These are phyloP conservation scores for Craniophora ligustri DNA, from an alignment of 2,888 invertebrate species.

Conservation along the genomic window DNA sequence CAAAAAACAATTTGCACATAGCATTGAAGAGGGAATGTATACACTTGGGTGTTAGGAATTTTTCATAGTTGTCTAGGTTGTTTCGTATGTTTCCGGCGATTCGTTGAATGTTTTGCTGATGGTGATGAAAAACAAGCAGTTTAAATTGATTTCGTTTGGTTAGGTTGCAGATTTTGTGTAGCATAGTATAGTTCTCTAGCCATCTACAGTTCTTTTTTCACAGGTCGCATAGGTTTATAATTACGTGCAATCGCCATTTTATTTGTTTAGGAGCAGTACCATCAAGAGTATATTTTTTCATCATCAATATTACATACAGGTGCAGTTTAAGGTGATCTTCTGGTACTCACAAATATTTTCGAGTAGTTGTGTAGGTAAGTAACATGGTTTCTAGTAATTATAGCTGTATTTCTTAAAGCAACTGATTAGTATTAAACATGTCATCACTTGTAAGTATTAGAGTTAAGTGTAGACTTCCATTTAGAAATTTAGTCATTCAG, in stretches of 20 bases:
- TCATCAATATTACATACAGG: not conserved
- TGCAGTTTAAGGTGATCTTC: constrained; percentile 9
- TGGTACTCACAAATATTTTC: constrained; percentile 13
- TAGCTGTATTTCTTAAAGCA: constrained; percentile 21
- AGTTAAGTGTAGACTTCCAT: constrained; percentile 21
- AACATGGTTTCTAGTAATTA: constrained; percentile 22
- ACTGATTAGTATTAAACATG: constrained; percentile 22
- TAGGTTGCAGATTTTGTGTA: constrained; percentile 1
- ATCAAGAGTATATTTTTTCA: not conserved
- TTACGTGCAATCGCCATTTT: constrained; percentile 4
- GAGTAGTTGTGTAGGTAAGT: constrained; percentile 43
- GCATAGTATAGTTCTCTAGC: constrained; percentile 1
- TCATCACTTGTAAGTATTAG: constrained; percentile 47
- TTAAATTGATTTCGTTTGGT: constrained; percentile 12
- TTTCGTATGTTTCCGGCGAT: constrained; percentile 1
- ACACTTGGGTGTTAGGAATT: not conserved
- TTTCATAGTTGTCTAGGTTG: constrained; percentile 25
- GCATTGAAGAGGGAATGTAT: constrained; percentile 3
- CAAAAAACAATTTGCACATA: constrained; percentile 10
- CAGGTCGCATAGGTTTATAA: constrained; percentile 13
- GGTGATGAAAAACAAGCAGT: constrained; percentile 15
- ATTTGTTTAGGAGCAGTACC: constrained; percentile 1
- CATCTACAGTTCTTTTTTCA: not conserved
- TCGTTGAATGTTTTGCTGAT: constrained; percentile 7
- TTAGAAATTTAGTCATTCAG: constrained; percentile 10